Evolutionary conservation across 2,113 vertebrate genomes (phyloP).

Genomic region (Danionella cerebrum): DNA sequence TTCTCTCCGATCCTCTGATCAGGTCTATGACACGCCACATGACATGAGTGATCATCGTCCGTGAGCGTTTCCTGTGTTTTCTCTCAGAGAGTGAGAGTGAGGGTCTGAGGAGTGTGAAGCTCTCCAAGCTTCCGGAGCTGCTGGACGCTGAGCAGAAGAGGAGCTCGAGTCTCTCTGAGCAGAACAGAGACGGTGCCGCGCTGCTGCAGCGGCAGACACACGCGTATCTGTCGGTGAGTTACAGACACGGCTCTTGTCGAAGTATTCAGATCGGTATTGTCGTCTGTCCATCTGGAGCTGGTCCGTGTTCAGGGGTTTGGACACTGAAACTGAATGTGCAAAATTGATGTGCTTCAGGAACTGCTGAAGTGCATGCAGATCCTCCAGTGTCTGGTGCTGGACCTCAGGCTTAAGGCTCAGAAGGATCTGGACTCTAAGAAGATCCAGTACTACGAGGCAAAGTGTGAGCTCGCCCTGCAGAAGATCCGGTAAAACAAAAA

Average conservation of each 20-base stretch:
- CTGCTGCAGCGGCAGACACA: slow-evolving; percentile 68
- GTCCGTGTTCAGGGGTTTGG: too few relatives aligned
- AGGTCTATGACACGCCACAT: too few relatives aligned
- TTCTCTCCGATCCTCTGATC: too few relatives aligned
- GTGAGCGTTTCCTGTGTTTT: too few relatives aligned
- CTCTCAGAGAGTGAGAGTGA: slow-evolving; percentile 69
- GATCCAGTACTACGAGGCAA: slow-evolving; percentile 74
- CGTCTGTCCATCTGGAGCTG: too few relatives aligned
- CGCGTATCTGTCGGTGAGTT: slow-evolving; percentile 58
- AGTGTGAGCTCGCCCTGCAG: slow-evolving; percentile 73
- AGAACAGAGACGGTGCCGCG: slow-evolving; percentile 52
- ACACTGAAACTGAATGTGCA: too few relatives aligned
- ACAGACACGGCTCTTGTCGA: not conserved
- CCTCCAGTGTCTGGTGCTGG: slow-evolving; percentile 68
- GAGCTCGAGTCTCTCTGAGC: slow-evolving; percentile 55
- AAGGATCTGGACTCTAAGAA: slow-evolving; percentile 70
- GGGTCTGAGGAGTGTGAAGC: slow-evolving; percentile 60
- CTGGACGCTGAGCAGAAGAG: slow-evolving; percentile 65
- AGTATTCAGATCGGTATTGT: too few relatives aligned
- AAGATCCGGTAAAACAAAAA: slow-evolving; percentile 82
- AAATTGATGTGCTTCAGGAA: slow-evolving; percentile 53
- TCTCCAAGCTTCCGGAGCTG: slow-evolving; percentile 60
- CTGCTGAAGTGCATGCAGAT: slow-evolving; percentile 68
- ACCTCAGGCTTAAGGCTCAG: slow-evolving; percentile 70
- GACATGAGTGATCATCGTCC: too few relatives aligned